phyloP scores from a whole-genome alignment of 2,113 vertebrate genomes.

The Siniperca knerii region DNA sequence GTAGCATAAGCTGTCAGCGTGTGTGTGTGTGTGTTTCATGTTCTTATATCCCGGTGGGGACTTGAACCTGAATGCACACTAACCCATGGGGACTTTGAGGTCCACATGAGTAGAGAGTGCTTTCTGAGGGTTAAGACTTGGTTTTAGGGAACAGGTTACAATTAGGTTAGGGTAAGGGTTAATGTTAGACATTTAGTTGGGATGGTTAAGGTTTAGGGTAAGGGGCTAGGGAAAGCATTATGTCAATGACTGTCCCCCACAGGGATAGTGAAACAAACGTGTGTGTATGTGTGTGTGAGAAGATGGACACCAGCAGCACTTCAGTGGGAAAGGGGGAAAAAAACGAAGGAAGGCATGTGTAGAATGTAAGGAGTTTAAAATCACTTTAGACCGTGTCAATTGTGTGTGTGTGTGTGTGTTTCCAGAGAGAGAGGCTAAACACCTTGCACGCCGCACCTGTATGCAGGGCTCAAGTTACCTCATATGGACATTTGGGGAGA shows the following conservation, averaged over 20 bases:
- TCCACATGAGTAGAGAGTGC: too few species aligned
- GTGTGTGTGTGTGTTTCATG: conserved; percentile 24
- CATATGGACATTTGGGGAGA: conserved; percentile 39
- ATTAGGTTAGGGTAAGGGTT: too few species aligned
- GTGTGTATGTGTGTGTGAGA: conserved; percentile 44
- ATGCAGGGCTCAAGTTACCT: conserved; percentile 70
- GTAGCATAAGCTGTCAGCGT: conserved; percentile 79
- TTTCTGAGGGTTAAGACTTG: too few species aligned
- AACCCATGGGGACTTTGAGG: too few species aligned
- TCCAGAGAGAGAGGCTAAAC: conserved; percentile 52
- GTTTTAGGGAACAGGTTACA: too few species aligned
- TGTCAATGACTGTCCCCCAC: too few species aligned
- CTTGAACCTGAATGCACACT: too few species aligned
- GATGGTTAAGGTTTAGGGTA: too few species aligned
- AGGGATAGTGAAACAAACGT: too few species aligned
- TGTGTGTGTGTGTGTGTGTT: conserved; percentile 35
- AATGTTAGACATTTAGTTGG: too few species aligned
- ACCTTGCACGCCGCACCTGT: conserved; percentile 87
- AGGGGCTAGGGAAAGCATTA: too few species aligned
- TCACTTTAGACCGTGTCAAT: conserved; percentile 66
- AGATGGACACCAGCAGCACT: conserved; percentile 66
- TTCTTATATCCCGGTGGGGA: too few species aligned
- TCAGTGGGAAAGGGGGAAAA: conserved; percentile 35
- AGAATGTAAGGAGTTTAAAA: conserved; percentile 75
- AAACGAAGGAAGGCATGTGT: conserved; percentile 68